These are phyloP conservation scores for Oreohelix idahoensis DNA, from an alignment of 1,140 invertebrate genomes.

Conservation along the genomic window DNA sequence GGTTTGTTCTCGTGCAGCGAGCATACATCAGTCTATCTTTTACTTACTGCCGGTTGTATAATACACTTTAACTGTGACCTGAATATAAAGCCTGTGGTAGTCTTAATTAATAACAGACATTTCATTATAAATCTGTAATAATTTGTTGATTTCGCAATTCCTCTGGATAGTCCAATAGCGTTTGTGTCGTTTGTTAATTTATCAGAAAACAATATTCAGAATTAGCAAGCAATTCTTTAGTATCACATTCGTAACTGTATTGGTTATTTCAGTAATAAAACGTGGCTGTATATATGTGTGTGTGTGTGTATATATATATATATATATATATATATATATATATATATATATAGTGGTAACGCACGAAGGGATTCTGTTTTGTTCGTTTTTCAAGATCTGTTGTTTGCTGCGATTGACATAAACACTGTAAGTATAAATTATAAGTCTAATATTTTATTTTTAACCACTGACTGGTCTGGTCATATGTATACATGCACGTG, in stretches of 20 bases:
- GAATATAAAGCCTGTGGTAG: background rate
- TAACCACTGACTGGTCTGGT: no score
- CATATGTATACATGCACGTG: no score
- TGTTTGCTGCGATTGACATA: no score
- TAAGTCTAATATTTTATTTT: no score
- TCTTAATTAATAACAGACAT: background rate
- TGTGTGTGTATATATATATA: no score
- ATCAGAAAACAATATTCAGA: background rate
- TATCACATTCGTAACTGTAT: background rate
- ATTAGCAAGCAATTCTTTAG: background rate
- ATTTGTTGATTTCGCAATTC: slow-evolving; percentile 2
- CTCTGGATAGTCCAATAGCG: background rate
- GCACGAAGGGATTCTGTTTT: no score
- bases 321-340: no score
- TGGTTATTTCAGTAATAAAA: background rate
- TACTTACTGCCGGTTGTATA: background rate
- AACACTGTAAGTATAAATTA: no score
- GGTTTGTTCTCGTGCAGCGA: background rate
- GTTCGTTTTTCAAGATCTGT: no score
- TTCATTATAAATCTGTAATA: background rate
- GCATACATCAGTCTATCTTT: background rate
- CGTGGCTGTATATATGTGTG: background rate
- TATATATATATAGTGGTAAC: no score
- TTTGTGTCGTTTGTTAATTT: background rate
- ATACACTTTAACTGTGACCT: background rate